Base-by-base conservation (phyloP, 2,113 vertebrate genomes). In the Orthonyx spaldingii region DNA sequence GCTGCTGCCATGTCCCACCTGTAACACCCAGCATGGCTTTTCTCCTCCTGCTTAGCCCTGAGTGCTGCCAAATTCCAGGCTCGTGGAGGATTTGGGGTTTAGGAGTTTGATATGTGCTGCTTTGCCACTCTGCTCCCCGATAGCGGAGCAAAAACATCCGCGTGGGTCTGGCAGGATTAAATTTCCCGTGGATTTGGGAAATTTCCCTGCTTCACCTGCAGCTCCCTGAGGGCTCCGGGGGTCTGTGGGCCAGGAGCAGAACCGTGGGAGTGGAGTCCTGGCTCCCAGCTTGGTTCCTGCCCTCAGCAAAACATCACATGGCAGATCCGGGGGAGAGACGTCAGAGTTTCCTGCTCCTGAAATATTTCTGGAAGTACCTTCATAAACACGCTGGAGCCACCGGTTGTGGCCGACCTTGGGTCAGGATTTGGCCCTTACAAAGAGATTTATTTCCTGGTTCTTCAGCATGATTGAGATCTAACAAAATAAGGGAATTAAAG, bases 91-190 rank as follows among this genome's bases (percentile, higher is more conserved):
- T 75, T 53, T 53, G 61, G 55, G 9, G 24, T 52, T 69, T 28
- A 13, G 63, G 27, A 2, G 15, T 75, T 75, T 8, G 39, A 6
- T 28, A 2, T 14, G 3, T 24, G 33, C 20, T 44, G 19, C 2
- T 44, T 57, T 65, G 7, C 27, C 13, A 3, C 68, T 50, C 5
- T 21, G 28, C 60, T 42, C 47, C 28, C 37, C 2, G 1, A 11
- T 8, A 39, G 4, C 60, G 39, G 39, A 83, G 47, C 11, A 10
- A 47, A 76, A 55, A 16, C 46, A 21, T 13, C 28, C 0, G 0
- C 5, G 20, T 68, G 53, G n/a, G 20, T 60, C 41, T 35, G 69
- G 11, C 39, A 32, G 61, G 61, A 66, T 68, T 18, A 7, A 22
- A 32, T 41, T 41, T 35, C 55, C 55, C 8, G 0, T 27, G 70